These are phyloP conservation scores for Lateolabrax maculatus DNA, from an alignment of 2,797 vertebrate species.

Conservation along the genomic window DNA sequence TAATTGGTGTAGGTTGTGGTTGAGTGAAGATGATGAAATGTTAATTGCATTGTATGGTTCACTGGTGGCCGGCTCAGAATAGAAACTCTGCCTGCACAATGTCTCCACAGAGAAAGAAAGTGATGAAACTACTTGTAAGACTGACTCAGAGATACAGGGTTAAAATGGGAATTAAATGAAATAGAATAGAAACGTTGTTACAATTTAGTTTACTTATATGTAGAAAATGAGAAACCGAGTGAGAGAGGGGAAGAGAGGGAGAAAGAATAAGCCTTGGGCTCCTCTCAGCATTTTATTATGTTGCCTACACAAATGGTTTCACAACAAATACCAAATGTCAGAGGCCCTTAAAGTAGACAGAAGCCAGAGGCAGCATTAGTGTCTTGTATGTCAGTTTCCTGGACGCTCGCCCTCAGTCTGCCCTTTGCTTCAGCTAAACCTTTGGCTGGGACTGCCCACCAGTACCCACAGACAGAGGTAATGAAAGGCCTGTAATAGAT, in stretches of 20 bases:
- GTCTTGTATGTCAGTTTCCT: constrained; percentile 68
- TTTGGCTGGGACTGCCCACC: constrained; percentile 40
- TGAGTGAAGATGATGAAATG: constrained; percentile 29
- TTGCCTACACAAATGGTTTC: constrained; percentile 59
- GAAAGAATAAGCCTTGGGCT: constrained; percentile 33
- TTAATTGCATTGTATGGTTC: constrained; percentile 20
- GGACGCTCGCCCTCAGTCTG: constrained; percentile 56
- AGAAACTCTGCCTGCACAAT: constrained; percentile 38
- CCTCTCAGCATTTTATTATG: constrained; percentile 51
- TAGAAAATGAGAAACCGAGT: constrained; percentile 11
- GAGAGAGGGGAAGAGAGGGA: background rate
- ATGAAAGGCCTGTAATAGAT: constrained; percentile 45
- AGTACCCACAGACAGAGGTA: constrained; percentile 31
- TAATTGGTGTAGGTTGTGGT: background rate
- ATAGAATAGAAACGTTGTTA: constrained; percentile 6
- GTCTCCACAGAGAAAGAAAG: constrained; percentile 15
- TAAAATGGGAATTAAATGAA: background rate
- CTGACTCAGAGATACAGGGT: background rate
- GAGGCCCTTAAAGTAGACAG: constrained; percentile 66
- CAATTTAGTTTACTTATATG: constrained; percentile 6
- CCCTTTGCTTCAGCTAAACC: constrained; percentile 62
- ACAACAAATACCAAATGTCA: constrained; percentile 76
- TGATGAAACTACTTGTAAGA: constrained; percentile 14
- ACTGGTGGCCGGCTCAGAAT: constrained; percentile 31
- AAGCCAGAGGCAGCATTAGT: constrained; percentile 72